A percentile compares a stretch with the other conserved stretches of the same genome.
Evolutionary conservation across 2,113 vertebrate species (phyloP).

Genomic region (Cottus gobio): DNA sequence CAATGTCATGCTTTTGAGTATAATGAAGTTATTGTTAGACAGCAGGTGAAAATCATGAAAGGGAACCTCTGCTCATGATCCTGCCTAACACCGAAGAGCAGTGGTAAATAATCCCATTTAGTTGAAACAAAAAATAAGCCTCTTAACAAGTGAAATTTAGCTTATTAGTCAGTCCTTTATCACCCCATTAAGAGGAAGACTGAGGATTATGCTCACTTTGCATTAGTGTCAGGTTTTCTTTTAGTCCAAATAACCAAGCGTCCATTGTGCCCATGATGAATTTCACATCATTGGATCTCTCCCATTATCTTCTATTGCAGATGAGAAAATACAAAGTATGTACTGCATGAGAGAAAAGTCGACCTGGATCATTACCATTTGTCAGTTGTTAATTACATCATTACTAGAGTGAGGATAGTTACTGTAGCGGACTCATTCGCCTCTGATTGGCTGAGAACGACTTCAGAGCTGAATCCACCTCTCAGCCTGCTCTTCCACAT

Average conservation of each 20-base stretch:
- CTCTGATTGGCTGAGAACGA: not conserved
- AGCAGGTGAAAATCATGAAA: conserved; percentile 48
- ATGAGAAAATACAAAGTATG: conserved; percentile 8
- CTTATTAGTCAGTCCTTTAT: conserved; percentile 59
- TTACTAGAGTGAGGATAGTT: not conserved
- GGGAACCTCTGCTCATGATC: conserved; percentile 55
- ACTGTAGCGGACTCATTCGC: not conserved
- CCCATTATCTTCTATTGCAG: conserved; percentile 9
- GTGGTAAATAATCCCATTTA: conserved; percentile 67
- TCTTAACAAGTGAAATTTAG: conserved; percentile 66
- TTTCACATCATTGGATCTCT: conserved; percentile 17
- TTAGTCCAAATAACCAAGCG: conserved; percentile 14
- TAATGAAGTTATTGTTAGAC: conserved; percentile 57
- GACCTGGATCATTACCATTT: not conserved
- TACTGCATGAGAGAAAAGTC: not conserved
- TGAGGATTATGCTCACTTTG: conserved; percentile 59
- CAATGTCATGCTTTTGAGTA: conserved; percentile 18
- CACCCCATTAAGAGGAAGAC: conserved; percentile 61
- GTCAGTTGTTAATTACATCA: not conserved
- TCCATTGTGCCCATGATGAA: conserved; percentile 25
- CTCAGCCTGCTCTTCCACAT: not conserved
- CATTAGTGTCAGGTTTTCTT: conserved; percentile 55
- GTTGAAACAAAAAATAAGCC: conserved; percentile 77
- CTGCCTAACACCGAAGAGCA: conserved; percentile 49
- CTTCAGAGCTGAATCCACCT: not conserved